phyloP scores from a whole-genome alignment of 2,797 vertebrate genomes.

The Paedocypris micromegethes region DNA sequence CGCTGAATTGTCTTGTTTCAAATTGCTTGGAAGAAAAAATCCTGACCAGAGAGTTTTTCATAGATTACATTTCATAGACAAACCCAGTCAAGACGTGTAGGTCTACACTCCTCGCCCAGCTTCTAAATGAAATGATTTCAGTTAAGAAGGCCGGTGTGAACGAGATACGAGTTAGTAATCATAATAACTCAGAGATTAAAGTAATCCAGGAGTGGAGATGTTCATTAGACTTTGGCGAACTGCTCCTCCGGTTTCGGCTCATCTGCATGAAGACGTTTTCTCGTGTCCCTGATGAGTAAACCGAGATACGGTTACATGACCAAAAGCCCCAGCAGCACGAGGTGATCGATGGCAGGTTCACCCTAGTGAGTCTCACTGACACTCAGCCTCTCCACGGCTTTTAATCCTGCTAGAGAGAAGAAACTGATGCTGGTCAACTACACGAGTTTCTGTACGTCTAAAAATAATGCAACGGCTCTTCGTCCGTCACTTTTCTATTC shows the following conservation, averaged over 20 bases:
- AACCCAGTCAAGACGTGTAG: too few species aligned
- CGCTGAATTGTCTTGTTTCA: conserved; percentile 11
- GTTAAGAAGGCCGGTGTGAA: conserved; percentile 8
- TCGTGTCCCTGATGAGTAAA: conserved; percentile 70
- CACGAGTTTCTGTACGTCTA: too few species aligned
- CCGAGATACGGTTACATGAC: conserved; percentile 65
- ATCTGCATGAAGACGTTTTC: conserved; percentile 70
- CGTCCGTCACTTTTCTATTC: too few species aligned
- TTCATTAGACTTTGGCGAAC: conserved; percentile 55
- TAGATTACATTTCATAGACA: too few species aligned
- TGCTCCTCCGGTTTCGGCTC: conserved; percentile 67
- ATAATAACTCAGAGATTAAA: not conserved
- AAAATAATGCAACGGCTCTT: too few species aligned
- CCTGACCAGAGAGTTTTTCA: not conserved
- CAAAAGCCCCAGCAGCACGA: conserved; percentile 53
- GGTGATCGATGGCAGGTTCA: conserved; percentile 65
- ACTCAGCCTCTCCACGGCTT: conserved; percentile 47
- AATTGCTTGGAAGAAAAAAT: conserved; percentile 20
- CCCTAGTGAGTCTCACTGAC: conserved; percentile 59
- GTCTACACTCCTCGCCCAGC: too few species aligned
- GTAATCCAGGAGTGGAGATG: not conserved
- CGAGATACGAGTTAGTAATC: conserved; percentile 2
- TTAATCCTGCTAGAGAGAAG: conserved; percentile 45
- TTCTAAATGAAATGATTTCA: conserved; percentile 14
- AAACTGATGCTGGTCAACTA: conserved; percentile 39